Evolutionary conservation across 1,140 invertebrate species (phyloP).

Genomic region (Andrena cerasifolii): DNA sequence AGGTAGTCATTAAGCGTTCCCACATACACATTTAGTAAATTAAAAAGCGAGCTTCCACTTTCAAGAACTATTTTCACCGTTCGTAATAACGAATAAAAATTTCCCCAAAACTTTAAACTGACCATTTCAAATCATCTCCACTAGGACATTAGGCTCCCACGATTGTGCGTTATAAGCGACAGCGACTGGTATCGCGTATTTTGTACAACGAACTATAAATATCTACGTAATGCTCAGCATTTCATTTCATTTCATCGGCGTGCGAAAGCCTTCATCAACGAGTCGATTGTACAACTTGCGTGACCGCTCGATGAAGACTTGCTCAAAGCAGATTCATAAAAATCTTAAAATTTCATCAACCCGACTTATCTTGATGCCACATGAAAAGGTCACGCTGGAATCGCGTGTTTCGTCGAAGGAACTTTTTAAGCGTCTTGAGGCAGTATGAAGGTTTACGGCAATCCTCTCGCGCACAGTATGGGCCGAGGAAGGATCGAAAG

Average conservation of each 20-base stretch:
- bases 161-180: background rate
- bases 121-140: background rate
- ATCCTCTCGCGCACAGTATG: background rate
- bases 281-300: too few species aligned
- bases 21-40: too few species aligned
- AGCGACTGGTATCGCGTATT: background rate
- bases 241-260: background rate
- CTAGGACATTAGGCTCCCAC: background rate
- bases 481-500: background rate
- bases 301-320: background rate
- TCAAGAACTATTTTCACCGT: background rate
- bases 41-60: too few species aligned
- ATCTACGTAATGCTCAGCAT: background rate
- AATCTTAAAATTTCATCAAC: background rate
- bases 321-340: background rate
- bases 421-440: slow-evolving; percentile 9
- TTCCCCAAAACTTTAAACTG: background rate
- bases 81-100: background rate
- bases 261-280: background rate
- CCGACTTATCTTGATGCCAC: background rate
- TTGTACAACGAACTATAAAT: slow-evolving; percentile 19
- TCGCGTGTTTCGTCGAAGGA: slow-evolving; percentile 21
- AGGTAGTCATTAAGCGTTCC: too few species aligned
- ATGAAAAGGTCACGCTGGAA: background rate
- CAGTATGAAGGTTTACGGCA: background rate